phyloP scores from a whole-genome alignment of 2,888 invertebrate genomes.

The Drosophila imparisetae region DNA sequence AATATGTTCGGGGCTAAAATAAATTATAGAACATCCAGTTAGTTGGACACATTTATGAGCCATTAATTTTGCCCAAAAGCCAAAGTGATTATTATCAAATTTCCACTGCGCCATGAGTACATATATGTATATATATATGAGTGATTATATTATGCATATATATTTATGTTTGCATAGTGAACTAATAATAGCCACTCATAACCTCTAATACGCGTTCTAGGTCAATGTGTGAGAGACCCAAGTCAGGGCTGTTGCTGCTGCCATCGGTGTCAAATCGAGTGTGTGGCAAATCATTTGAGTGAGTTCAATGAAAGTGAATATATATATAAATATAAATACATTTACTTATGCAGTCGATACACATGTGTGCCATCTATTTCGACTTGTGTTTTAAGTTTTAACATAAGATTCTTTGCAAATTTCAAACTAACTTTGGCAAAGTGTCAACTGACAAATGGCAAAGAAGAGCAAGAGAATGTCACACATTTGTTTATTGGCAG shows the following conservation, averaged over 20 bases:
- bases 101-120: constrained; percentile 31
- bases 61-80: constrained; percentile 45
- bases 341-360: background rate
- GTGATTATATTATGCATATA: constrained; percentile 6
- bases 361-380: constrained; percentile 1
- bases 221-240: constrained; percentile 56
- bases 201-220: constrained; percentile 72
- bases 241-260: constrained; percentile 64
- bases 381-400: constrained; percentile 26
- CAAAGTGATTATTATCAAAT: constrained; percentile 42
- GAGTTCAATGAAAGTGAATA: constrained; percentile 7
- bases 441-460: constrained; percentile 54
- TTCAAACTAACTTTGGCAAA: constrained; percentile 81
- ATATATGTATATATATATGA: constrained; percentile 22
- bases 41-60: constrained; percentile 34
- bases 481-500: constrained; percentile 37
- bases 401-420: constrained; percentile 33
- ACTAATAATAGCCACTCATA: constrained; percentile 63
- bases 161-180: constrained; percentile 25
- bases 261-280: constrained; percentile 48
- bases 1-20: too few relatives aligned
- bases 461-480: constrained; percentile 43
- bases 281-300: background rate
- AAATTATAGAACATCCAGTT: background rate
- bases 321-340: background rate